phyloP scores from a whole-genome alignment of 2,797 vertebrate genomes.

The Acanthurus tractus region DNA sequence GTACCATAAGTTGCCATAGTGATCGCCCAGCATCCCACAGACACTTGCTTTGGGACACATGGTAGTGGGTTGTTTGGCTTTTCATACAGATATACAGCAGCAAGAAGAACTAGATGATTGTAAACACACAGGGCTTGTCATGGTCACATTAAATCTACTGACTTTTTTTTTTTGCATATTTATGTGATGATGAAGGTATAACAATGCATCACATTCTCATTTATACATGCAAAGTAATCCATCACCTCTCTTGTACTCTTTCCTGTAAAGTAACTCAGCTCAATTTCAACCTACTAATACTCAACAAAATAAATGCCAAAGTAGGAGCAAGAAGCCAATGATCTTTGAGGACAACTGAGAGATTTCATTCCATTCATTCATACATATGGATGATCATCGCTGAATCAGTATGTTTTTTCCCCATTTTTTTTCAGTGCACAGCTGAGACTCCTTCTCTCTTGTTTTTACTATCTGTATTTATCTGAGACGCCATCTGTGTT shows the following conservation, averaged over 20 bases:
- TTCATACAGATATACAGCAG: neutral
- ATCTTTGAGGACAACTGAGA: neutral
- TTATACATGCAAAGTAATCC: neutral
- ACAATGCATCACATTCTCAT: neutral
- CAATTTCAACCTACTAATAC: neutral
- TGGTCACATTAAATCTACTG: neutral
- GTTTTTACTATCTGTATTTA: neutral
- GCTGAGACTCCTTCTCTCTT: neutral
- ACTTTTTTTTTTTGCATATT: neutral
- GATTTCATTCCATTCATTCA: neutral
- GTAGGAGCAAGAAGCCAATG: neutral
- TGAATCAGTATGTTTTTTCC: neutral
- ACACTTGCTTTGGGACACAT: conserved; percentile 4
- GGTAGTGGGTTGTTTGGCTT: neutral
- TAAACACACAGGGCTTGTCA: neutral
- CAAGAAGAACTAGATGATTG: neutral
- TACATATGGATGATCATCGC: neutral
- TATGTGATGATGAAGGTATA: neutral
- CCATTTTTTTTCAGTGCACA: neutral
- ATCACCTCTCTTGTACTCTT: neutral
- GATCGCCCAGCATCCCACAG: neutral
- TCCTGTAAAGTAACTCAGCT: neutral
- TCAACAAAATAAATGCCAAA: conserved; percentile 1
- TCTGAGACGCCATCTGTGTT: neutral
- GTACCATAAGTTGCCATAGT: neutral